A percentile compares a stretch with the other conserved stretches of the same genome.
Evolutionary conservation across 2,797 vertebrate genomes (phyloP).

Genomic region (Anniella stebbinsi): DNA sequence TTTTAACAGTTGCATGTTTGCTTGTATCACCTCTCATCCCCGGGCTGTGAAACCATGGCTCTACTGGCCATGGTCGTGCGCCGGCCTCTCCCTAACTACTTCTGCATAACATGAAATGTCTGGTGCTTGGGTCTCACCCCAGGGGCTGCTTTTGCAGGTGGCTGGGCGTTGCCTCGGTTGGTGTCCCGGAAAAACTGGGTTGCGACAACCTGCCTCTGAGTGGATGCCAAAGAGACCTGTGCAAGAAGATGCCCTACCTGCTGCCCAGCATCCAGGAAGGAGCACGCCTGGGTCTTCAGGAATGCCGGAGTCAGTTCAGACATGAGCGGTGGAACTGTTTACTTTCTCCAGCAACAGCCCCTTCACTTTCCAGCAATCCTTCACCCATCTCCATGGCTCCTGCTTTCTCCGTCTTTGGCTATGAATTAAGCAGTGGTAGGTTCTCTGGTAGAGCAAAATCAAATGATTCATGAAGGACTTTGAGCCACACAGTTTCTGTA

Average conservation of each 20-base stretch:
- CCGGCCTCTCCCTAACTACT: neutral
- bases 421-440: conserved; percentile 91
- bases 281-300: conserved; percentile 88
- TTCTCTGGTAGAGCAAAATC: conserved; percentile 3
- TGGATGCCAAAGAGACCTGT: conserved; percentile 88
- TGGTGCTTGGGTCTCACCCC: conserved; percentile 39
- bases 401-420: conserved; percentile 81
- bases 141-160: conserved; percentile 82
- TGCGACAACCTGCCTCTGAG: conserved; percentile 85
- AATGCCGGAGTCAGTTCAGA: conserved; percentile 92
- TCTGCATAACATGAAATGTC: neutral
- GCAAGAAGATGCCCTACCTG: conserved; percentile 87
- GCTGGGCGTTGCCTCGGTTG: conserved; percentile 87
- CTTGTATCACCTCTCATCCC: neutral
- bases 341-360: conserved; percentile 64
- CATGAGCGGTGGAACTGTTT: conserved; percentile 96
- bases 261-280: conserved; percentile 89
- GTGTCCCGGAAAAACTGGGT: conserved; percentile 84
- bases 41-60: neutral
- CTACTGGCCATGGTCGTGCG: neutral
- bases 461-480: neutral
- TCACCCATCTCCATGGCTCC: conserved; percentile 70
- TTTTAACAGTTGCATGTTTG: neutral
- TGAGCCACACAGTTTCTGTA: neutral
- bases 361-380: neutral